phyloP scores from a whole-genome alignment of 1,140 invertebrate genomes.

The Heliconius eleuchia region DNA sequence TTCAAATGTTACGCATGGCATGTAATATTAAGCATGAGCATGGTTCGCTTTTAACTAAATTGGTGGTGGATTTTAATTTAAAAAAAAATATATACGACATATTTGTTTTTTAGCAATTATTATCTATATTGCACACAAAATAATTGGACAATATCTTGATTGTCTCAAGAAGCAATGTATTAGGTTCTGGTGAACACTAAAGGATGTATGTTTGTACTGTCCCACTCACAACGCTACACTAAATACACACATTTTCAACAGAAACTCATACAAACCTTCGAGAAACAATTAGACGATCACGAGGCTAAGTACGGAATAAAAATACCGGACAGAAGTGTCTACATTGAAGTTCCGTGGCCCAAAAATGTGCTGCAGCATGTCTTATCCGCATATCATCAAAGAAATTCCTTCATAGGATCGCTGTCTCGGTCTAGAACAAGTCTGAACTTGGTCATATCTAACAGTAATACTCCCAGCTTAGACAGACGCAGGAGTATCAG shows the following conservation, averaged over 20 bases:
- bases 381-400: constrained; percentile 74
- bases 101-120: not conserved
- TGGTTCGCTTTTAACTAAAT: constrained; percentile 26
- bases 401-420: constrained; percentile 79
- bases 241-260: constrained; percentile 55
- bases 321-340: constrained; percentile 69
- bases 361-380: constrained; percentile 78
- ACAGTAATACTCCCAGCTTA: constrained; percentile 54
- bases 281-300: constrained; percentile 77
- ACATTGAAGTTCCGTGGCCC: constrained; percentile 75
- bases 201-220: constrained; percentile 57
- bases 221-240: constrained; percentile 41
- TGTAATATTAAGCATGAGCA: constrained; percentile 27
- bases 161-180: constrained; percentile 3
- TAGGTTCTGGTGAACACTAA: constrained; percentile 18
- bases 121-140: not conserved
- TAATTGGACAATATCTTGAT: not conserved
- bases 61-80: constrained; percentile 38
- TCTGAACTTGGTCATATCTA: constrained; percentile 61
- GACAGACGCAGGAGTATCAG: constrained; percentile 60
- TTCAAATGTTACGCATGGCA: constrained; percentile 31
- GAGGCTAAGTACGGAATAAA: constrained; percentile 77
- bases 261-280: constrained; percentile 66
- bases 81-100: not conserved
- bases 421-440: constrained; percentile 81